Evolutionary conservation across 2,797 vertebrate genomes (phyloP), one percentile per base, ranked within the genome.

Genomic region (Manis javanica): DNA sequence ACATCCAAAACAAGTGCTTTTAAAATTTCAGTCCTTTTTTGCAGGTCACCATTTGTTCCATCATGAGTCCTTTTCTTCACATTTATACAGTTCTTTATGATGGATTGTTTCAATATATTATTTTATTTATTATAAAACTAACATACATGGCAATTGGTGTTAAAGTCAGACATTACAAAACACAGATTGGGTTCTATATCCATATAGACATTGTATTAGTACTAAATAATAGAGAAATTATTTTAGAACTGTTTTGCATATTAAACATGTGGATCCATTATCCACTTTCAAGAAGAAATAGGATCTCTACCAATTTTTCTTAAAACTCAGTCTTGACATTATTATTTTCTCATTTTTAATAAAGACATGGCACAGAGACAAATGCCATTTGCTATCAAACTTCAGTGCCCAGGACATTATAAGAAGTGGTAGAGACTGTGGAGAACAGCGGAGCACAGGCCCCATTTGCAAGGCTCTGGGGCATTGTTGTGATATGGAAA

Each of bases 401-500:
- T 29, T 75, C 55, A 71, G 18, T 5, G 19, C 63, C n/a, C 29
- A 55, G 61, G 21, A 37, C 15, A 18, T 7, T 55, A 26, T 6
- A 66, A 69, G 39, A 61, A 57, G 39, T 68, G 29, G 5, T 5
- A 3, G 68, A 34, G 5, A 19, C 8, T 14, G 0, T 79, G 51
- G 13, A 0, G 14, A 59, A 3, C 13, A 42, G 10, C 1, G 19
- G 13, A 37, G 9, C 24, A 34, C n/a, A 12, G 0, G 6, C 9
- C 12, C 9, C 4, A 5, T 11, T 29, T 26, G 13, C 61, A 46
- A 78, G 16, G 39, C 14, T 26, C 31, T 16, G 7, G 12, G 10
- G 10, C 59, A 19, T 3, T 37, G 2, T 21, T 29, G 37, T 11
- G 42, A 23, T 29, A 13, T 3, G 13, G 21, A 71, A 93, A 71